A percentile compares a stretch with the other conserved stretches of the same genome.
phyloP scores from a whole-genome alignment of 2,888 invertebrate species.

The Drosophila colorata region DNA sequence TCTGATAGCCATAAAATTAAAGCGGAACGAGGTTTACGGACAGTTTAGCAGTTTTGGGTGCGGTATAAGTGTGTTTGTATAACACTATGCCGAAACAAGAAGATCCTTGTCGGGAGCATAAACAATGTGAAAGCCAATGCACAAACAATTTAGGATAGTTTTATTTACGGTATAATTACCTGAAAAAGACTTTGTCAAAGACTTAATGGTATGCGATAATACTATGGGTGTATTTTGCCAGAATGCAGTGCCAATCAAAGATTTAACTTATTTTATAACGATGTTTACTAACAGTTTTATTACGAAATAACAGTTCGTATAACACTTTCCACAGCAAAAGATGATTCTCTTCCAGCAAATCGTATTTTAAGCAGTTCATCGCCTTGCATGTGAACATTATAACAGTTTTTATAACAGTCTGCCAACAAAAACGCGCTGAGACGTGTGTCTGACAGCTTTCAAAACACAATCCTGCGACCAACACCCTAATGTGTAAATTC shows the following conservation, averaged over 20 bases:
- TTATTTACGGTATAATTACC: no score
- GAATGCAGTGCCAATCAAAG: no score
- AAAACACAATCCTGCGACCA: neutral
- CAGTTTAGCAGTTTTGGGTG: slow-evolving; percentile 2
- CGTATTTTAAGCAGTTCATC: neutral
- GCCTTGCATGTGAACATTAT: neutral
- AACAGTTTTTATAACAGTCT: neutral
- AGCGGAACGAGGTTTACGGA: slow-evolving; percentile 6
- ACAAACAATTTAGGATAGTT: no score
- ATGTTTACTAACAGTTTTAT: no score
- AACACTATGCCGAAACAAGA: neutral
- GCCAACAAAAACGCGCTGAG: slow-evolving; percentile 5
- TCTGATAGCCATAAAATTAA: slow-evolving; percentile 12
- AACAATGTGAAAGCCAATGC: no score
- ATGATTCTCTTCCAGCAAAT: neutral
- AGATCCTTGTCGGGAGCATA: no score
- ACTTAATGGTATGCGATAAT: no score
- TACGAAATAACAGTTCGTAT: neutral
- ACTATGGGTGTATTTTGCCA: no score
- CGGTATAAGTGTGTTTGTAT: slow-evolving; percentile 7
- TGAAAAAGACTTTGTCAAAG: no score
- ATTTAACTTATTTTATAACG: no score
- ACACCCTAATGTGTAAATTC: slow-evolving; percentile 18
- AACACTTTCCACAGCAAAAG: neutral
- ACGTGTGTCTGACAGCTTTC: slow-evolving; percentile 36